phyloP scores from a whole-genome alignment of 2,888 invertebrate species.

The Amaurobius ferox region DNA sequence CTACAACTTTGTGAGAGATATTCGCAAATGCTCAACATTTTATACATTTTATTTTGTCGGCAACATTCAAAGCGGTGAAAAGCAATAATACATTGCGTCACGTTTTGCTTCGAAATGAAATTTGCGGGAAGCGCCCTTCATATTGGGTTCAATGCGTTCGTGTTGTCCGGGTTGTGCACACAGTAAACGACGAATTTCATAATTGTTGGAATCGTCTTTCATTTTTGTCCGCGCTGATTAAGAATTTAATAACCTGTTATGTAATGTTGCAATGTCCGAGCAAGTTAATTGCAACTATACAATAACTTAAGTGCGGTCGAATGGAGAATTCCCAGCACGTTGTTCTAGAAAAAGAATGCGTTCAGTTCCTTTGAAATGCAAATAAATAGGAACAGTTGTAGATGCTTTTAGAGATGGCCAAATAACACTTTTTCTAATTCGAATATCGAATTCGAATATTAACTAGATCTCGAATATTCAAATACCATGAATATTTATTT shows the following conservation, averaged over 20 bases:
- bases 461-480: too few relatives aligned
- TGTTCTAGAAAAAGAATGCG: too few relatives aligned
- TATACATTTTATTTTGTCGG: background rate
- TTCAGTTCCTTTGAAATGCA: too few relatives aligned
- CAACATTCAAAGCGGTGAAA: too few relatives aligned
- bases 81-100: background rate
- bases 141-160: constrained; percentile 10
- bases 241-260: constrained; percentile 7
- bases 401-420: too few relatives aligned
- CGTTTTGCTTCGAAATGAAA: background rate
- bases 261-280: background rate
- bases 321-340: too few relatives aligned
- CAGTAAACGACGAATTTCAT: background rate
- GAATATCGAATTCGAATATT: too few relatives aligned
- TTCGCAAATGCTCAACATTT: background rate
- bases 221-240: background rate
- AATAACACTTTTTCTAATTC: too few relatives aligned
- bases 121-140: background rate
- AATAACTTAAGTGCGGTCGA: too few relatives aligned
- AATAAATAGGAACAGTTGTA: too few relatives aligned
- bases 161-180: background rate
- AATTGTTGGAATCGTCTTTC: background rate
- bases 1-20: background rate
- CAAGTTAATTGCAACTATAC: background rate
- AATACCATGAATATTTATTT: too few relatives aligned